These are phyloP conservation scores for Myopa testacea DNA, from an alignment of 2,888 invertebrate genomes.

Conservation along the genomic window DNA sequence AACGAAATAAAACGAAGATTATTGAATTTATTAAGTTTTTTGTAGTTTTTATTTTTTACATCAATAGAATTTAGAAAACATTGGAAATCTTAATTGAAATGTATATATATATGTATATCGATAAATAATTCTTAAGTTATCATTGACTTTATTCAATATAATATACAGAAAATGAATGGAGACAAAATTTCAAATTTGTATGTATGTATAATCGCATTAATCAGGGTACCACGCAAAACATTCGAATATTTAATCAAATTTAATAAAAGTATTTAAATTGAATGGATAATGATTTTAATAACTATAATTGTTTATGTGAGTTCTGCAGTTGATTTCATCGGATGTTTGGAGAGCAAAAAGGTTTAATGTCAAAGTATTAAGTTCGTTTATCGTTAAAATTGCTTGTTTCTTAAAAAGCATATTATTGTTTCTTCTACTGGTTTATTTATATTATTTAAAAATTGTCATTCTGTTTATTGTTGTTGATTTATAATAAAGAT, in stretches of 20 bases:
- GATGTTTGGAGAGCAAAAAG: too few relatives aligned
- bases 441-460: slow-evolving; percentile 38
- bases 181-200: background rate
- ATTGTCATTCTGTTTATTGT: slow-evolving; percentile 41
- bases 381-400: background rate
- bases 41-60: slow-evolving; percentile 25
- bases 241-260: too few relatives aligned
- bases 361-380: background rate
- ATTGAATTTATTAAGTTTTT: slow-evolving; percentile 2
- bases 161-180: background rate
- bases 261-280: too few relatives aligned
- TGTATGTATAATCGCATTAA: too few relatives aligned
- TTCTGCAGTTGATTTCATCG: too few relatives aligned
- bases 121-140: slow-evolving; percentile 4
- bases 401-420: background rate
- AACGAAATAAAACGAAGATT: background rate
- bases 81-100: slow-evolving; percentile 18
- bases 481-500: slow-evolving; percentile 40
- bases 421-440: background rate
- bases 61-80: slow-evolving; percentile 19
- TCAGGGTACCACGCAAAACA: too few relatives aligned
- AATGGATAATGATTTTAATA: too few relatives aligned
- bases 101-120: background rate
- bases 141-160: background rate
- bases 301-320: too few relatives aligned